Base-by-base conservation (phyloP, 1,140 invertebrate genomes). In the Homalodisca vitripennis region DNA sequence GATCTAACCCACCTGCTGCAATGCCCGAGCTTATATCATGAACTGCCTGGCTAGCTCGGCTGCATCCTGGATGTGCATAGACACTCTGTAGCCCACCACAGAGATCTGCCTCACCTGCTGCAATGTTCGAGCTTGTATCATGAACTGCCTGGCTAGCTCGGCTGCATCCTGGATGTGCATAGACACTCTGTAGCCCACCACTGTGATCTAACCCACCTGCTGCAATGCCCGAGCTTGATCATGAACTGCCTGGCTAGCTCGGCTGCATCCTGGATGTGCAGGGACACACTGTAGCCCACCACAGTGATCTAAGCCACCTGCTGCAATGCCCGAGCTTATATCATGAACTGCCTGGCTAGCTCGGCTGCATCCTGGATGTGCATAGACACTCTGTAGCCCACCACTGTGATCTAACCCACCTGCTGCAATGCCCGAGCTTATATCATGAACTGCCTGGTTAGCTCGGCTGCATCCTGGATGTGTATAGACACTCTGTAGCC, bases 221-320 rank as follows among this genome's bases (percentile, higher is more conserved):
- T 97, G 93, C 34, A 98, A 80, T 14, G 90, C 85, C 63, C 93
- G 87, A 0, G 95, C 96, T 76, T 91, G 87, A 46, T 84, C 79
- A 93, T 88, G 76, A 94, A 95, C 69, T 89, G 88, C 74, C 90
- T 86, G 1, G 75, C 75, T 1, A 86, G 85, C 26, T 89, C 82
- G 34, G 72, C 55, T 0, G 87, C 85, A 24, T 89, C 82, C 47
- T 87, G 82, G 27, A 97, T 89, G 65, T 88, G 85, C 14, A 82
- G 77, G 0, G 94, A 92, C 46, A 96, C 88, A 47, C 84, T 82
- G 76, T 92, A 93, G 1, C 92, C 93, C 63, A 98, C 82, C 34
- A 89, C 85, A 65, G 89, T 84, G 10, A 98, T 82, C 69, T 94
- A 90, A 34, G 92, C 83, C 1, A 94, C 91, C 81, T 98, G 94